Evolutionary conservation across 2,888 invertebrate genomes (phyloP), one percentile per base, ranked within the genome.

Genomic region (Agriotes lineatus): DNA sequence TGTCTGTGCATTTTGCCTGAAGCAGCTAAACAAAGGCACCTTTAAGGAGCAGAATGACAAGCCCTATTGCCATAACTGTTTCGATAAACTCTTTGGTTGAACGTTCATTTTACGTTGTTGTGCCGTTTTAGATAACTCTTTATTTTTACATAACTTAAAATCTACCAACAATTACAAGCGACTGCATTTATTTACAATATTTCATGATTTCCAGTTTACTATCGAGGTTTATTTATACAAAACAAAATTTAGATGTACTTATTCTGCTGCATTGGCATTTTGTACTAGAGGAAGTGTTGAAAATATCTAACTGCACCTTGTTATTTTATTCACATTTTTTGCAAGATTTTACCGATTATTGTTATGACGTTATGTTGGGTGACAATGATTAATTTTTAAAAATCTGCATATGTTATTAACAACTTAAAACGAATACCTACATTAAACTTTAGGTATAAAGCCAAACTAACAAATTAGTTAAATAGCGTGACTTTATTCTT

Each of bases 21-120:
- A 97, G 81, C 98, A 98, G 83, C 89, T 99, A 76, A 99, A 98
- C 86, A 99, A 99, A 84, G 99, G 99, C 79, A 99, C 99, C 0
- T 99, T 99, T 86, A 99, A 99, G 84, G 99, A 99, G 84, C 97
- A 98, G 82, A 97, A 97, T 82, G 96, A 97, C 80, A 97, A 98
- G 82, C 99, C 99, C 1, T 99, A 99, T 85, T 99, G 99, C 85
- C 99, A 99, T 83, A 89, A 90, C 70, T 99, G 99, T 86, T 99
- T 99, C 83, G 97, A 97, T 74, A 98, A 97, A 83, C 89, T 99
- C 37, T 99, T 97, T 82, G 96, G 97, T 73, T 97, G 88, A 30
- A 16, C 33, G 16, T 25, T 9, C 10, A n/a, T 12, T 48, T 48
- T 20, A 6, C n/a, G 19, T 20, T 48, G 48, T 48, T 48, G 20